Evolutionary conservation across 2,888 invertebrate genomes (phyloP).

Genomic region (Agonopterix subpropinquella): DNA sequence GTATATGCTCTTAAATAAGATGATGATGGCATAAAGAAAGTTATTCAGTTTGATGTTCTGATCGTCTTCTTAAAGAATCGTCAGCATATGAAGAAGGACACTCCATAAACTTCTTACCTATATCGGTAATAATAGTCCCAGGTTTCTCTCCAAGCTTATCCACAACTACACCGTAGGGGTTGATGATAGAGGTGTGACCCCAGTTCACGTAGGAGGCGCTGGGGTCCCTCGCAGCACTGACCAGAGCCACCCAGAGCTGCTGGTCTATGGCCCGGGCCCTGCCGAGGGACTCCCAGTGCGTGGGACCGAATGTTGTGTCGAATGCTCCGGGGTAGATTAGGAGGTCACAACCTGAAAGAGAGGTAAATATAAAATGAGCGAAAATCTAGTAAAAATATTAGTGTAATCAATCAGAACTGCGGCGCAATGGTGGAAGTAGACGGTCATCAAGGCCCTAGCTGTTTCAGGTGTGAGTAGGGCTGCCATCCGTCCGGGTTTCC

Average conservation of each 20-base stretch:
- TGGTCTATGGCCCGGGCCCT: conserved; percentile 90
- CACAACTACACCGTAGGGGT: conserved; percentile 89
- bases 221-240: conserved; percentile 87
- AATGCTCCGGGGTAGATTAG: conserved; percentile 96
- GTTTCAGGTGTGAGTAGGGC: too few relatives aligned
- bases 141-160: conserved; percentile 82
- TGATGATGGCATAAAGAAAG: too few relatives aligned
- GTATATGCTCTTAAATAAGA: too few relatives aligned
- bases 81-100: too few relatives aligned
- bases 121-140: conserved; percentile 82
- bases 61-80: too few relatives aligned
- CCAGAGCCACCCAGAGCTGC: conserved; percentile 90
- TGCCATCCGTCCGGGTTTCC: too few relatives aligned
- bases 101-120: conserved; percentile 71
- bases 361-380: too few relatives aligned
- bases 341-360: conserved; percentile 82
- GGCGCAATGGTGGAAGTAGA: too few relatives aligned
- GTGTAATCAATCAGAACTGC: too few relatives aligned
- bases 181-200: conserved; percentile 89
- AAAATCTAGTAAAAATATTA: too few relatives aligned
- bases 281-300: conserved; percentile 93
- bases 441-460: too few relatives aligned
- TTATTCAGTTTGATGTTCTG: too few relatives aligned
- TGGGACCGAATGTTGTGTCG: conserved; percentile 96
- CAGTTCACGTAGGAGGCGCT: conserved; percentile 87